Base-by-base conservation (phyloP, 1,140 invertebrate genomes). In the Drosophila micromelanica region DNA sequence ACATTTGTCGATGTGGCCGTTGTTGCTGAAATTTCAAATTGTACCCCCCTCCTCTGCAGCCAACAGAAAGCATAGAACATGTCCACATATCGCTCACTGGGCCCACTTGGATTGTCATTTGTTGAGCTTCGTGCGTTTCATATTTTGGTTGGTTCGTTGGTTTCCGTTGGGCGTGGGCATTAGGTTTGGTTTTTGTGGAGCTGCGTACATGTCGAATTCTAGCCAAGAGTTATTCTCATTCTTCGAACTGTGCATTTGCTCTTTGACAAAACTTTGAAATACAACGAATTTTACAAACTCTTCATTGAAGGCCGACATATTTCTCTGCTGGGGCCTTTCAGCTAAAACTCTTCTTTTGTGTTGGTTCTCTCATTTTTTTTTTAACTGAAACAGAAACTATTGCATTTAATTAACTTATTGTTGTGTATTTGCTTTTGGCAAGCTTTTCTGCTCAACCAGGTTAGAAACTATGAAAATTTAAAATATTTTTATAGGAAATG, bases 21-120 rank as follows among this genome's bases (percentile, higher is more conserved):
- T 70, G 37, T 56, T 64, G 60, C 52, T 59, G 60, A 75, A 75
- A 60, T 75, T 75, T 64, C 52, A 60, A 75, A 64, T 75, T 45
- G 56, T 59, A 1, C 51, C 11, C 4, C 13, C 54, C 30, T 5
- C 30, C 7, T 30, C 13, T 15, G 1, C 11, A 13, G 23, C 46
- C 35, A 20, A 11, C 30, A 23, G 8, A 45, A 55, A 59, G 35
- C 8, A 43, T 27, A 40, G 30, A 32, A 68, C 63, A 55, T 38
- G 42, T 52, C 20, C 49, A 13, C 49, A 37, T 49, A 20, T 46
- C 42, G 43, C 48, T 32, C 54, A 48, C 8, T 27, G 23, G 35
- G 17, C 45, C 30, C 42, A 55, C 45, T 43, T 30, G 5, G 38
- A 51, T 13, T 51, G 68, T 30, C 60, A 48, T 71, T 56, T 49